Conservation (phyloP, 2,888 invertebrate species). For the Lobophora halterata region DNA sequence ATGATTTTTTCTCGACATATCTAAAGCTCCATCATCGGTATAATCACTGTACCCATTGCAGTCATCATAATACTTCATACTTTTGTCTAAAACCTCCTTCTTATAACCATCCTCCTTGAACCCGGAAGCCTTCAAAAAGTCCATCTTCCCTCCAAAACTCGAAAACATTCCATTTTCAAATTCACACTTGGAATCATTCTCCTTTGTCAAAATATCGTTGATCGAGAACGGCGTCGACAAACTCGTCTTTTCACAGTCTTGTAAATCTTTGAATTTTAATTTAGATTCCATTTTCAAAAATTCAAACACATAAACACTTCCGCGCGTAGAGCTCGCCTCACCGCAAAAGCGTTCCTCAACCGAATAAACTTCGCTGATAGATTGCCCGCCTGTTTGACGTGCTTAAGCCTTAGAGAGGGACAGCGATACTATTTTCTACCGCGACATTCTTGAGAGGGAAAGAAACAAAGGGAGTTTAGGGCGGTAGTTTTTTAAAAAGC, state of each 20-base stretch:
- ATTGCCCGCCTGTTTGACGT: constrained; percentile 73
- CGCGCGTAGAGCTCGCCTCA: constrained; percentile 61
- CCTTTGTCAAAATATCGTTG: constrained; percentile 85
- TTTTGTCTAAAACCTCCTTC: constrained; percentile 64
- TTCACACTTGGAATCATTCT: constrained; percentile 68
- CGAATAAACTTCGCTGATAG: constrained; percentile 78
- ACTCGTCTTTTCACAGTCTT: constrained; percentile 69
- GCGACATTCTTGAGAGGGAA: constrained; percentile 32
- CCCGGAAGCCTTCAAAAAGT: constrained; percentile 54
- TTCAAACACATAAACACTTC: constrained; percentile 56
- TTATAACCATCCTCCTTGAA: constrained; percentile 57
- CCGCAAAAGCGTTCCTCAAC: constrained; percentile 76
- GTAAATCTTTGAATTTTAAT: constrained; percentile 64
- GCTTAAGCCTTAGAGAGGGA: constrained; percentile 71
- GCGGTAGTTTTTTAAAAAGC: constrained; percentile 74
- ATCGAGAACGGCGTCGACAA: constrained; percentile 86
- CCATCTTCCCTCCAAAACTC: constrained; percentile 65
- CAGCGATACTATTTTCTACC: constrained; percentile 30
- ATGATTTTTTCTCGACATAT: constrained; percentile 74
- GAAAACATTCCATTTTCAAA: constrained; percentile 69
- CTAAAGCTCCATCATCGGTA: constrained; percentile 67
- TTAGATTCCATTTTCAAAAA: constrained; percentile 67
- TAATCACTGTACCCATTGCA: constrained; percentile 62
- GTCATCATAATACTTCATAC: constrained; percentile 68
- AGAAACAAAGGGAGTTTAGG: constrained; percentile 49